These are phyloP conservation scores for Nymphalis urticae DNA, from an alignment of 2,888 invertebrate genomes.

Conservation along the genomic window DNA sequence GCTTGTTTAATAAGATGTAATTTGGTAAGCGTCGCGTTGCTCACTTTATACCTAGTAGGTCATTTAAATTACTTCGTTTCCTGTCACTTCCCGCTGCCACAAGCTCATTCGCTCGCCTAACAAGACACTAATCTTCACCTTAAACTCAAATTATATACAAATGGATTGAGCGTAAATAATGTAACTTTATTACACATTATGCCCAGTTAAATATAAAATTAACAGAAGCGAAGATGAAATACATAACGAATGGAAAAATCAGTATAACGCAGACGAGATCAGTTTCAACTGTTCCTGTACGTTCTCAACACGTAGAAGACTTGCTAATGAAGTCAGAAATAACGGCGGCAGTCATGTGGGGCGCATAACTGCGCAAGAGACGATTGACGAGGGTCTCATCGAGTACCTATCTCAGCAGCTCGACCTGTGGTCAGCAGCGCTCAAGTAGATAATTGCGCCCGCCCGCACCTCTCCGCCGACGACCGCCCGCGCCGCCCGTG, in stretches of 20 bases:
- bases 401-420: conserved; percentile 1
- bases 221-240: too few relatives aligned
- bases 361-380: conserved; percentile 14
- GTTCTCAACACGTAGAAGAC: not conserved
- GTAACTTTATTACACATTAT: not conserved
- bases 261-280: too few relatives aligned
- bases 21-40: conserved; percentile 9
- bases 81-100: conserved; percentile 33
- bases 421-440: conserved; percentile 12
- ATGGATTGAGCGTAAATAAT: not conserved
- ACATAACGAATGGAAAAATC: too few relatives aligned
- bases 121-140: conserved; percentile 22
- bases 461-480: conserved; percentile 41
- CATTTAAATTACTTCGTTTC: conserved; percentile 37
- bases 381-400: not conserved
- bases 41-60: conserved; percentile 25
- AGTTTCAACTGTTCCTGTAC: not conserved
- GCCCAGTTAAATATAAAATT: too few relatives aligned
- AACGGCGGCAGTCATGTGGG: conserved; percentile 7
- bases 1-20: conserved; percentile 17
- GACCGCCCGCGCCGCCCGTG: conserved; percentile 7
- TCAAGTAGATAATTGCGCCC: conserved; percentile 49
- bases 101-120: conserved; percentile 17
- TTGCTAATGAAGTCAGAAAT: not conserved
- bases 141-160: conserved; percentile 11